Evolutionary conservation across 2,888 invertebrate species (phyloP), one percentile per base, ranked within the genome.

Genomic region (Ochlodes sylvanus): DNA sequence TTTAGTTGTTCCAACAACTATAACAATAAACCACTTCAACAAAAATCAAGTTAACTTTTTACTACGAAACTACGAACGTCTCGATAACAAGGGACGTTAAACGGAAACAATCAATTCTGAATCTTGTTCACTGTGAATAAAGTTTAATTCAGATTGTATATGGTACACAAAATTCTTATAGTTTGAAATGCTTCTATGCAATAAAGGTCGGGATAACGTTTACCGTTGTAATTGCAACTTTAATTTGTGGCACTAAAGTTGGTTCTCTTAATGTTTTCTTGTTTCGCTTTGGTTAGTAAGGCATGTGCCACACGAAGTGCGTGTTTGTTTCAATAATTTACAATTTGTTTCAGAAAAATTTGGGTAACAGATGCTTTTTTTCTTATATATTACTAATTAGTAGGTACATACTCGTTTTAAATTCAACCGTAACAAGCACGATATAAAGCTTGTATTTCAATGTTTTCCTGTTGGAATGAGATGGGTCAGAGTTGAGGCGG

Each of bases 11-110:
- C 21, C 19, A 50, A 2, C 21, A 50, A 52, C 54, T 42, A 41
- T 12, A 17, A 56, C 44, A 34, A 44, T 56, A 64, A 64, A 64
- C 32, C 34, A 44, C 27, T 17, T 44, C 27, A 44, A 55, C 54
- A 42, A 67, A 60, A 61, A 67, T 61, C 21, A 34, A 67, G 55
- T 56, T 62, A 67, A 60, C 67, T 62, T 67, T 27, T 67, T 67
- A 67, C 38, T 47, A 55, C 61, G 44, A 61, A 67, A 61, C 67
- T 61, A 67, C 55, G 38, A 61, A 67, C 34, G 67, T 44, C 38
- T 67, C 60, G 47, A 67, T 67, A 67, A 34, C 17, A 44, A 32
- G 34, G 56, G 34, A 57, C 14, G 55, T 60, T 38, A 55, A 21
- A 15, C 52, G 0, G 0, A 27, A 4, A 21, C 1, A 34, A 38